Conservation (phyloP, 2,888 invertebrate genomes). For the Metellina segmentata region DNA sequence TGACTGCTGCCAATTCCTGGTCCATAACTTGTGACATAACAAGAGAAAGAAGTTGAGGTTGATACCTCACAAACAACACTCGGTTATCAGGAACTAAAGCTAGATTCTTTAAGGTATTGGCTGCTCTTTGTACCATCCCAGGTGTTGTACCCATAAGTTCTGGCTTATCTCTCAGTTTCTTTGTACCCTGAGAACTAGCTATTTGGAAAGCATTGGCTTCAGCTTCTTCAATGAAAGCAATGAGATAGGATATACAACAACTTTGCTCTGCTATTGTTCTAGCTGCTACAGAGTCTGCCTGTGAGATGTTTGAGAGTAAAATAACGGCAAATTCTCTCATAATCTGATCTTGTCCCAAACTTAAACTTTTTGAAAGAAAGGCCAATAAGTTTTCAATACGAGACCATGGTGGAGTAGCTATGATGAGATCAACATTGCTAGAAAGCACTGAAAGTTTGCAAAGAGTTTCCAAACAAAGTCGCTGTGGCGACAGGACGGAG, state of each 20-base stretch:
- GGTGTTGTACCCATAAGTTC: conserved; percentile 99
- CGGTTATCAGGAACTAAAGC: conserved; percentile 96
- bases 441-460: conserved; percentile 99
- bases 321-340: conserved; percentile 98
- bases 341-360: conserved; percentile 92
- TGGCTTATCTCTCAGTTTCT: conserved; percentile 96
- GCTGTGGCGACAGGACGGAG: conserved; percentile 90
- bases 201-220: conserved; percentile 96
- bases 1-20: conserved; percentile 94
- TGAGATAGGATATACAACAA: conserved; percentile 94
- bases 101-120: conserved; percentile 93
- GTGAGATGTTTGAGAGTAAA: conserved; percentile 95
- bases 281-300: conserved; percentile 94
- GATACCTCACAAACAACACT: conserved; percentile 94
- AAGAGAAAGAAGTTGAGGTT: conserved; percentile 94
- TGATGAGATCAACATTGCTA: conserved; percentile 97
- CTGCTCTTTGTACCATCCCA: conserved; percentile 98
- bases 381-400: conserved; percentile 94
- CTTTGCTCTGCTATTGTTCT: conserved; percentile 93
- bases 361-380: conserved; percentile 92
- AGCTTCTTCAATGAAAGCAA: conserved; percentile 97
- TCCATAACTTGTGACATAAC: conserved; percentile 99
- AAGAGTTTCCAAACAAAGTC: conserved; percentile 96
- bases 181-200: conserved; percentile 96
- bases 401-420: conserved; percentile 97